Conservation (phyloP, 2,888 invertebrate species). For the Bimastos eiseni region DNA sequence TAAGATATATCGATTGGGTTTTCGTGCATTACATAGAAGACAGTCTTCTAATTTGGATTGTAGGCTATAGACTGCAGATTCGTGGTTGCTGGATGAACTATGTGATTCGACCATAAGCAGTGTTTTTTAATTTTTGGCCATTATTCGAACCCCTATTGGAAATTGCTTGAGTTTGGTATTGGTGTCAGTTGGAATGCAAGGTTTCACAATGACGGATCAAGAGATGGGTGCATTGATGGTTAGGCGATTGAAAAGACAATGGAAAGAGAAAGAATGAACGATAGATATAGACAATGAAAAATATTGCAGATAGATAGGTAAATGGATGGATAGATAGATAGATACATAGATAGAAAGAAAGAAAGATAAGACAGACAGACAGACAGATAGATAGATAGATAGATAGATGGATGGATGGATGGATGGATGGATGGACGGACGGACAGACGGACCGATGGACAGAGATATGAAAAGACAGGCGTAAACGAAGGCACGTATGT, state of each 20-base stretch:
- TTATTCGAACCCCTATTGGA: not conserved
- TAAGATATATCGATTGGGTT: not conserved
- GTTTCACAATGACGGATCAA: not conserved
- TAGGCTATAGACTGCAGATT: not conserved
- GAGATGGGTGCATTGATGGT: not conserved
- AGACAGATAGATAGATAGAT: too few relatives aligned
- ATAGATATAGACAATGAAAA: too few relatives aligned
- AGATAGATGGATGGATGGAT: too few relatives aligned
- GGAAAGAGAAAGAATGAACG: too few relatives aligned
- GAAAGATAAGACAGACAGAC: too few relatives aligned
- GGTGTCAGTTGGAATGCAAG: not conserved
- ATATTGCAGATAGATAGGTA: too few relatives aligned
- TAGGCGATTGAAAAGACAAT: not conserved
- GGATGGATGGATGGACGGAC: too few relatives aligned
- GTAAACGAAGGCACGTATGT: too few relatives aligned
- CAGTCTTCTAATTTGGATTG: not conserved
- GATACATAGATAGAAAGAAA: too few relatives aligned
- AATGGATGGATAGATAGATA: too few relatives aligned
- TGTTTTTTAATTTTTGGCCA: not conserved
- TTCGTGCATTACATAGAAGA: not conserved
- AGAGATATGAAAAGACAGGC: too few relatives aligned
- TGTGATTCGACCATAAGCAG: not conserved
- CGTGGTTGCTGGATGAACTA: not conserved
- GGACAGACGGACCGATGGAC: too few relatives aligned
- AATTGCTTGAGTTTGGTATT: not conserved